Percentiles rank a stretch among this genome's conserved stretches.
Evolutionary conservation across 2,888 invertebrate genomes (phyloP).

Genomic region (Amiota mariae): DNA sequence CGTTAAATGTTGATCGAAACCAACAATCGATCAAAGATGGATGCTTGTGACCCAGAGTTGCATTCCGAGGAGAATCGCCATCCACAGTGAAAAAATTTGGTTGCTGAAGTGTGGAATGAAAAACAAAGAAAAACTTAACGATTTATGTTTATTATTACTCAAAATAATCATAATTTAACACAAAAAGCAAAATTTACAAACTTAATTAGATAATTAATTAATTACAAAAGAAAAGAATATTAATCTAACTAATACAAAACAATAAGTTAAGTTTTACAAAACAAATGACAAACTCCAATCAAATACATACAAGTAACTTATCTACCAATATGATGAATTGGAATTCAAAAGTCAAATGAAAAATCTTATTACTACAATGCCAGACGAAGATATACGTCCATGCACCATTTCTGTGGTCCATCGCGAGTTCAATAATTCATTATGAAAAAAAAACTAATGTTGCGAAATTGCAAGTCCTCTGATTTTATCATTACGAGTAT

Average conservation of each 20-base stretch:
- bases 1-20: slow-evolving; percentile 33
- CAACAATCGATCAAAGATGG: slow-evolving; percentile 42
- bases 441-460: too few relatives aligned
- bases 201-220: slow-evolving; percentile 6
- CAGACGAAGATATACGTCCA: too few relatives aligned
- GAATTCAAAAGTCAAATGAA: not conserved
- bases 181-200: not conserved
- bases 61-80: too few relatives aligned
- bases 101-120: slow-evolving; percentile 24
- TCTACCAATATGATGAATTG: slow-evolving; percentile 4
- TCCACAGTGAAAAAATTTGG: not conserved
- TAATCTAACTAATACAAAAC: not conserved
- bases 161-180: slow-evolving; percentile 32
- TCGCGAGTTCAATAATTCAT: too few relatives aligned
- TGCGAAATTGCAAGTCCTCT: too few relatives aligned
- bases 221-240: slow-evolving; percentile 43
- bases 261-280: slow-evolving; percentile 42
- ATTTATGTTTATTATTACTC: slow-evolving; percentile 37
- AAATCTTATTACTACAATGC: too few relatives aligned
- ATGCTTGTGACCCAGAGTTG: slow-evolving; percentile 3
- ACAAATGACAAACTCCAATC: slow-evolving; percentile 1
- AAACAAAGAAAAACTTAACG: slow-evolving; percentile 25
- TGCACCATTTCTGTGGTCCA: too few relatives aligned
- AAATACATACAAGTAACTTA: slow-evolving; percentile 8
- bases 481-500: too few relatives aligned